Percentiles rank a stretch among this genome's conserved stretches.
phyloP scores from a whole-genome alignment of 1,140 invertebrate genomes.

The Ceratosolen fusciceps region DNA sequence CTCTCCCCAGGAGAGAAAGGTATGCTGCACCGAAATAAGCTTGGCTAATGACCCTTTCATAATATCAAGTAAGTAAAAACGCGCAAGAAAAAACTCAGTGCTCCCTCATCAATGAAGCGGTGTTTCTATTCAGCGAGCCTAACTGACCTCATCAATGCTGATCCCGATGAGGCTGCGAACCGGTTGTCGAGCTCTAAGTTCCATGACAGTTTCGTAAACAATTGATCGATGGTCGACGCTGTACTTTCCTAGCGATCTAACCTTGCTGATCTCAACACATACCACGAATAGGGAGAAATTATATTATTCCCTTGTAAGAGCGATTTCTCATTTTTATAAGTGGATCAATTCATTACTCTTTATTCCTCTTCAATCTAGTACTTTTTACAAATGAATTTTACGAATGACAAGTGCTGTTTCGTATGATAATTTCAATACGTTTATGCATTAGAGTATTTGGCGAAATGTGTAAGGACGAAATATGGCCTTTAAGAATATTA shows the following conservation, averaged over 20 bases:
- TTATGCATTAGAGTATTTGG: background rate
- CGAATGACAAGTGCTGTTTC: background rate
- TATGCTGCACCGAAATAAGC: too few species aligned
- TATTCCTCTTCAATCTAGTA: background rate
- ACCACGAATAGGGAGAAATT: background rate
- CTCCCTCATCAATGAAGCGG: slow-evolving; percentile 59
- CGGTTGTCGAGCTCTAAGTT: slow-evolving; percentile 56
- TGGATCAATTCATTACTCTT: background rate
- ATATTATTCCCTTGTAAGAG: background rate
- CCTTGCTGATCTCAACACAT: too few species aligned
- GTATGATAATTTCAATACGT: background rate
- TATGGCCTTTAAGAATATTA: background rate
- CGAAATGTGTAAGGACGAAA: too few species aligned
- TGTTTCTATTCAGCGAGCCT: slow-evolving; percentile 59
- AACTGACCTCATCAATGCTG: slow-evolving; percentile 64
- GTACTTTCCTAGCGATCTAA: background rate
- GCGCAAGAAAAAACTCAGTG: slow-evolving; percentile 37
- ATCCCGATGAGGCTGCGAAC: slow-evolving; percentile 49
- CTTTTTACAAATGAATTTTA: background rate
- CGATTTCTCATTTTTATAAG: too few species aligned
- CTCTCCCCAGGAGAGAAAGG: too few species aligned
- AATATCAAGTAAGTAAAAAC: too few species aligned
- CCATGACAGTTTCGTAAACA: background rate
- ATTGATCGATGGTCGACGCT: slow-evolving; percentile 12
- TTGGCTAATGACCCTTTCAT: too few species aligned